phyloP scores from a whole-genome alignment of 2,113 vertebrate species.

The Tychaedon coryphoeus region DNA sequence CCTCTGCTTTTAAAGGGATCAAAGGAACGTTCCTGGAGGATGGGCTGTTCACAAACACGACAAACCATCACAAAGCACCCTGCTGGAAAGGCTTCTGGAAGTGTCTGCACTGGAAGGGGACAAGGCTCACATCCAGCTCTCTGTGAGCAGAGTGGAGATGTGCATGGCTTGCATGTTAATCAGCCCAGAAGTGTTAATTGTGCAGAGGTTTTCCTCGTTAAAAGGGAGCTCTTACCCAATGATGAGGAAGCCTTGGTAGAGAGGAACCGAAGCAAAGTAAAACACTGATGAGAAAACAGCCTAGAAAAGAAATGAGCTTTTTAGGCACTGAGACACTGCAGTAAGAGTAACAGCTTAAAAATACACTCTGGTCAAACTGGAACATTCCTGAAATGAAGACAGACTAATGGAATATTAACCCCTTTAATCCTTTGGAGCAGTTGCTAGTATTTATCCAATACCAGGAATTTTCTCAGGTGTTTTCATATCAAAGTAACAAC shows the following conservation, averaged over 20 bases:
- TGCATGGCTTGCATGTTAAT: background rate
- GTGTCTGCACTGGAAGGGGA: background rate
- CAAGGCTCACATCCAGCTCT: background rate
- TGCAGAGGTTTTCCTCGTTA: background rate
- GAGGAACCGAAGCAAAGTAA: constrained; percentile 94
- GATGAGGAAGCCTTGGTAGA: constrained; percentile 97
- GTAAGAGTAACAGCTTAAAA: background rate
- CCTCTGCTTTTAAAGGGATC: background rate
- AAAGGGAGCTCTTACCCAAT: constrained; percentile 85
- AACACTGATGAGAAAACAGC: constrained; percentile 96
- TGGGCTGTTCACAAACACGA: background rate
- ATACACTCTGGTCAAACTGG: background rate
- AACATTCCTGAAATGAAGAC: background rate
- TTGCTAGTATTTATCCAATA: background rate
- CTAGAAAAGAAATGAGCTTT: constrained; percentile 59
- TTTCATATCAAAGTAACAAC: background rate
- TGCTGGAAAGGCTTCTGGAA: background rate
- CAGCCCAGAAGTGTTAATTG: background rate
- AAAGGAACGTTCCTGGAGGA: background rate
- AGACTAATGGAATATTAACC: background rate
- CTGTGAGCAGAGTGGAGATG: background rate
- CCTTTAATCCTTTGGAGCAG: background rate
- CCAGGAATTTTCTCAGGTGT: background rate
- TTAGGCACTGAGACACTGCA: background rate
- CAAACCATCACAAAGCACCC: background rate